Evolutionary conservation across 2,113 vertebrate species (phyloP).

Genomic region (Rutilus rutilus): DNA sequence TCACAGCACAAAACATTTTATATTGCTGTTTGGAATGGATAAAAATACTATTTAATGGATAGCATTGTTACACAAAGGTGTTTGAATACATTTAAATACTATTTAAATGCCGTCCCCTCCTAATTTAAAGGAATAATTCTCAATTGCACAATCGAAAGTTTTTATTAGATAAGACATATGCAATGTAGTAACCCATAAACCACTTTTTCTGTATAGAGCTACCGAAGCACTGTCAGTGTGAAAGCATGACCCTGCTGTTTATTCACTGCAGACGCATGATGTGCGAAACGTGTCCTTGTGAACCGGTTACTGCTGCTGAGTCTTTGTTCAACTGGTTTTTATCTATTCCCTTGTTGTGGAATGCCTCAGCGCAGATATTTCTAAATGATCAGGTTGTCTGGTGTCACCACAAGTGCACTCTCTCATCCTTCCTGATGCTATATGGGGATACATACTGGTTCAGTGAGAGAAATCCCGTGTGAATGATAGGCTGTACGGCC

Average conservation of each 20-base stretch:
- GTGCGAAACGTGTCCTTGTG: conserved; percentile 7
- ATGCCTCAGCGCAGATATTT: conserved; percentile 3
- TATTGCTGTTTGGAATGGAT: too few species aligned
- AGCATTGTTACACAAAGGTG: not conserved
- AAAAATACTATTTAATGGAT: too few species aligned
- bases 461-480: not conserved
- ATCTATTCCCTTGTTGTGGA: conserved; percentile 34
- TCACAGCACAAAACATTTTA: not conserved
- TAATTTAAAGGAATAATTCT: not conserved
- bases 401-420: conserved; percentile 30
- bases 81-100: not conserved
- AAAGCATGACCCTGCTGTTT: not conserved
- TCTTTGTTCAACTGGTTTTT: conserved; percentile 18
- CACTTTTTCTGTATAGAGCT: not conserved
- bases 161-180: not conserved
- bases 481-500: not conserved
- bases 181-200: not conserved
- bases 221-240: conserved; percentile 2
- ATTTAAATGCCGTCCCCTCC: not conserved
- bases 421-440: not conserved
- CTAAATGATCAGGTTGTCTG: not conserved
- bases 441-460: not conserved
- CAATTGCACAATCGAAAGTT: not conserved
- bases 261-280: not conserved
- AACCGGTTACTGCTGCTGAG: not conserved